These are phyloP conservation scores for Nymphalis urticae DNA, from an alignment of 2,888 invertebrate genomes.

Conservation along the genomic window DNA sequence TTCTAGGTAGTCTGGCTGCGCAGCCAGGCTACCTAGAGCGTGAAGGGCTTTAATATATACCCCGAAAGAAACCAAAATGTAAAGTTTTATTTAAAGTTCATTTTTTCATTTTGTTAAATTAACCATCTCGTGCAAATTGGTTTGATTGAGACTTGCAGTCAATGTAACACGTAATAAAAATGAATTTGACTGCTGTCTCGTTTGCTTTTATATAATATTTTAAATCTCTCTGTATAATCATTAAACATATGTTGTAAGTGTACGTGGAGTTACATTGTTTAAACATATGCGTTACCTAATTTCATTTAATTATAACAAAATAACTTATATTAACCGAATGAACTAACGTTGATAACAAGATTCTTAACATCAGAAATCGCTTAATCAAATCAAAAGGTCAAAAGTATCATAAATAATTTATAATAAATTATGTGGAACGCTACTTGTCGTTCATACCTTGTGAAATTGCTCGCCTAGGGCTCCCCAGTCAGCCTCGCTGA, in stretches of 20 bases:
- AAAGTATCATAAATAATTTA: constrained; percentile 1
- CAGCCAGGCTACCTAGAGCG: too few relatives aligned
- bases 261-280: not conserved
- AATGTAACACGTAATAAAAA: not conserved
- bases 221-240: not conserved
- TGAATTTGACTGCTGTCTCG: constrained; percentile 1
- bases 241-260: not conserved
- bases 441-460: constrained; percentile 20
- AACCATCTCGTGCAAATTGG: constrained; percentile 1
- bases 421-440: constrained; percentile 24
- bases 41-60: not conserved
- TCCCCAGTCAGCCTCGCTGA: constrained; percentile 44
- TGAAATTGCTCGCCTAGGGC: constrained; percentile 21
- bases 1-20: too few relatives aligned
- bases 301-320: too few relatives aligned
- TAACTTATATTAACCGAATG: too few relatives aligned
- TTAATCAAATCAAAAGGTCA: not conserved
- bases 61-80: not conserved
- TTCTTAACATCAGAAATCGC: not conserved
- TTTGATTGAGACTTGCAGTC: constrained; percentile 1
- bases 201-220: not conserved
- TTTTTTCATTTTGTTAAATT: not conserved
- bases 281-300: too few relatives aligned
- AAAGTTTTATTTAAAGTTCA: not conserved
- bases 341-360: too few relatives aligned